phyloP scores from a whole-genome alignment of 2,888 invertebrate genomes.

The Cyrtodaria siliqua region DNA sequence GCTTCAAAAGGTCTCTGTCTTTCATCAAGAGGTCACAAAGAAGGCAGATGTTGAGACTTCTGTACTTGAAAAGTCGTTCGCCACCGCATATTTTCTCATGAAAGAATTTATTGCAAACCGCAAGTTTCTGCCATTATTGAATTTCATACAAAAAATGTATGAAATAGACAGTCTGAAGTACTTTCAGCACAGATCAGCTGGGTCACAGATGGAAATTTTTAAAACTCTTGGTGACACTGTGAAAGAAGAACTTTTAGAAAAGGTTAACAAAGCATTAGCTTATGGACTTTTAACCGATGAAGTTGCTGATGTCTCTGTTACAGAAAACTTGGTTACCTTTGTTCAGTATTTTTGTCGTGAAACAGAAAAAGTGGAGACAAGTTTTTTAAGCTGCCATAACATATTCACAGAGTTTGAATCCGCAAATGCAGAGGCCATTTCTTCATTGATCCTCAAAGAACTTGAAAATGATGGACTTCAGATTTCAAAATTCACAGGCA shows the following conservation, averaged over 20 bases:
- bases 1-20: slow-evolving; percentile 17
- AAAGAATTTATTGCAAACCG: slow-evolving; percentile 35
- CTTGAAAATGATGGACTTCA: neutral
- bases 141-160: slow-evolving; percentile 27
- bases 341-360: slow-evolving; percentile 25
- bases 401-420: slow-evolving; percentile 14
- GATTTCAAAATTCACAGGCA: slow-evolving; percentile 30
- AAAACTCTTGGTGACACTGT: slow-evolving; percentile 17
- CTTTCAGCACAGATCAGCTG: slow-evolving; percentile 36
- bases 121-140: slow-evolving; percentile 21
- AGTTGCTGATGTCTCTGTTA: slow-evolving; percentile 34
- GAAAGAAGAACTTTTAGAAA: slow-evolving; percentile 12
- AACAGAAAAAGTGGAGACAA: slow-evolving; percentile 16
- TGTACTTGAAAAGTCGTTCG: slow-evolving; percentile 12
- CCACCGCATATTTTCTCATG: slow-evolving; percentile 42
- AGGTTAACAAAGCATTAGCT: slow-evolving; percentile 20
- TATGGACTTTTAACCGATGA: slow-evolving; percentile 43
- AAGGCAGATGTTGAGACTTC: slow-evolving; percentile 20
- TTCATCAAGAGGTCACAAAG: slow-evolving; percentile 18
- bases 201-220: slow-evolving; percentile 35
- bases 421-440: slow-evolving; percentile 40
- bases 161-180: slow-evolving; percentile 26
- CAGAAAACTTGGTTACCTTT: slow-evolving; percentile 40
- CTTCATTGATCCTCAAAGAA: slow-evolving; percentile 4
- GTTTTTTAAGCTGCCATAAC: slow-evolving; percentile 36